These are phyloP conservation scores for Zoanthus sociatus DNA, from an alignment of 92 coral and sea anemone species.

Conservation along the genomic window DNA sequence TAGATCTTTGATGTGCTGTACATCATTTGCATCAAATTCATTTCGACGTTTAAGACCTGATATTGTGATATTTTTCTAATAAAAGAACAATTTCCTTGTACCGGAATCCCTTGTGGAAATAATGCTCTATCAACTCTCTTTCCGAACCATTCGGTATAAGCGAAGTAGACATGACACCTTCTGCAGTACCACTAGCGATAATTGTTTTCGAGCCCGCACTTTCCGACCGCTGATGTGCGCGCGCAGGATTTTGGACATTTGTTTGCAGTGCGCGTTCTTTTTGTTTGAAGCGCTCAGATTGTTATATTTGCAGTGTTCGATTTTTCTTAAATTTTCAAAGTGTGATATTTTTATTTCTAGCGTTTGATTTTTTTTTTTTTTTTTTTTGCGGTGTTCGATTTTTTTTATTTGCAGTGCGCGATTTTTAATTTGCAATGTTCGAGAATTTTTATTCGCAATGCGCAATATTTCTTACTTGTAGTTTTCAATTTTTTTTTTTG, in stretches of 20 bases:
- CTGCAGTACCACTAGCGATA: conserved; percentile 6
- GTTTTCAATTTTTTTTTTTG: conserved; percentile 26
- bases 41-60: neutral
- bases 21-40: conserved; percentile 7
- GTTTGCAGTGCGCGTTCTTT: neutral
- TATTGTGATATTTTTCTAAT: conserved; percentile 16
- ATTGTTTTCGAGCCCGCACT: conserved; percentile 16
- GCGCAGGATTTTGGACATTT: neutral
- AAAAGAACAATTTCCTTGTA: conserved; percentile 14
- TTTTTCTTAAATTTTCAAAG: neutral
- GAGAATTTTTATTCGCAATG: conserved; percentile 25
- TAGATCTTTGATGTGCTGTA: neutral
- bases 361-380: neutral
- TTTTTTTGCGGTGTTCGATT: neutral
- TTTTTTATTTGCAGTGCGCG: conserved; percentile 25
- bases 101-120: conserved; percentile 23
- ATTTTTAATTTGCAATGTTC: conserved; percentile 34
- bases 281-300: neutral
- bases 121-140: conserved; percentile 41
- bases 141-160: conserved; percentile 47
- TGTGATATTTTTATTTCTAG: conserved; percentile 24
- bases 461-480: conserved; percentile 36
- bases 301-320: neutral
- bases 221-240: conserved; percentile 25
- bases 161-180: conserved; percentile 11